Evolutionary conservation across 2,113 vertebrate species (phyloP), one percentile per base, ranked within the genome.

Genomic region (Psilopsiagon aurifrons): DNA sequence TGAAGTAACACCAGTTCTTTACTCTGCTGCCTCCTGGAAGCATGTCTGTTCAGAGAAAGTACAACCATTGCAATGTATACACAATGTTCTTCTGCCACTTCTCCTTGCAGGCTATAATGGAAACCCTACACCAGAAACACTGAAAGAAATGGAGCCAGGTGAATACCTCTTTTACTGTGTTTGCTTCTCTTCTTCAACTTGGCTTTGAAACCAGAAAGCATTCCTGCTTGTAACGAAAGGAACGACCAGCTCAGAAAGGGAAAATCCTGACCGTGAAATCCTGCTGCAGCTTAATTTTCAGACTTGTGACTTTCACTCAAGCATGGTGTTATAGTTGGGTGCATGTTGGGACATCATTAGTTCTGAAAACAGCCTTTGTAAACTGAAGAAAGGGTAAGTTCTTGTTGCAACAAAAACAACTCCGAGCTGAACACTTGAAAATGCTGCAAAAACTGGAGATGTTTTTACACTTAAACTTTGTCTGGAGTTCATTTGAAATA

Each of bases 401-500:
- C 83, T 95, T 95, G 90, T 88, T 1, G 11, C 88, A 95, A 94
- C 9, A 17, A 97, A 97, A 97, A 95, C 60, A 88, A 88, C 82
- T 73, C n/a, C 0, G 35, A 95, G 78, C 94, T 71, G 92, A 96
- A 81, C 88, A 9, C 54, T 92, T 88, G 22, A 73, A 93, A 97
- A 97, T 25, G 64, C 89, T 97, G 33, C 77, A 69, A 88, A 88
- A 94, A 88, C 82, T 94, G 85, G 96, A 95, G 97, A 97, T 96
- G 95, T 94, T 96, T 81, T 95, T 94, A 83, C 91, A 94, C 63
- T 97, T 94, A 96, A 96, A 81, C 64, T 85, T 95, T 64, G 17
- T 97, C 97, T 97, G 97, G 94, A 92, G 92, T 95, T 96, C 90
- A 91, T 95, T 96, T 94, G 83, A 85, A 95, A 94, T 96, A 96